A percentile compares a stretch with the other conserved stretches of the same genome.
phyloP scores from a whole-genome alignment of 2,797 vertebrate genomes.

The Manis crassicaudata region DNA sequence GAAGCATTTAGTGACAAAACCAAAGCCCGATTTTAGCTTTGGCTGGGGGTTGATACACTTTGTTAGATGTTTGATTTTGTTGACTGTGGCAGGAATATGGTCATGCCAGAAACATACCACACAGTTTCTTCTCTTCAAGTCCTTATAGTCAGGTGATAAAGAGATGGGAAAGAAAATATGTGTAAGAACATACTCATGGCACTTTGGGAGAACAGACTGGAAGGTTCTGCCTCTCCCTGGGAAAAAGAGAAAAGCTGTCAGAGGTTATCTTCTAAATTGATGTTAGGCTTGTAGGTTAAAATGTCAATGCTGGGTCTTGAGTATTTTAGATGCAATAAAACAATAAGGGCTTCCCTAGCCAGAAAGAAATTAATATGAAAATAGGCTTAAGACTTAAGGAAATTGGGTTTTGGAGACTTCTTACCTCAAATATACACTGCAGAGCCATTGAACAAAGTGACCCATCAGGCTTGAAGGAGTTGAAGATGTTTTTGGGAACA shows the following conservation, averaged over 20 bases:
- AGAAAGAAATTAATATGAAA: background rate
- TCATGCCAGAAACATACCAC: background rate
- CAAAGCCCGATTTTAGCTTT: background rate
- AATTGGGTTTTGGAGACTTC: background rate
- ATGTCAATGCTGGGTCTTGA: background rate
- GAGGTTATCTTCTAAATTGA: background rate
- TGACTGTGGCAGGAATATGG: background rate
- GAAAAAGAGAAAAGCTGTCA: background rate
- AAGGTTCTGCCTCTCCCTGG: background rate
- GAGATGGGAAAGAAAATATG: background rate
- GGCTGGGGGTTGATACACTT: background rate
- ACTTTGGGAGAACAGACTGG: background rate
- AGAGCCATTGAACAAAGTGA: background rate
- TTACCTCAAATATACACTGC: background rate
- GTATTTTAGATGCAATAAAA: background rate
- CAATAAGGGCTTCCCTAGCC: background rate
- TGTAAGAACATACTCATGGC: background rate
- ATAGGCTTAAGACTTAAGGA: background rate
- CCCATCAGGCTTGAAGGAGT: background rate
- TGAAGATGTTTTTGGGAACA: background rate
- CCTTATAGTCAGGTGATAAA: background rate
- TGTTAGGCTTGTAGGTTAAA: slow-evolving; percentile 7
- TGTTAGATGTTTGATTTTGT: background rate
- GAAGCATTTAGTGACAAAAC: background rate
- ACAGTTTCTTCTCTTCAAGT: background rate